Conservation (phyloP, 2,113 vertebrate genomes). For the Monarcha castaneiventris region DNA sequence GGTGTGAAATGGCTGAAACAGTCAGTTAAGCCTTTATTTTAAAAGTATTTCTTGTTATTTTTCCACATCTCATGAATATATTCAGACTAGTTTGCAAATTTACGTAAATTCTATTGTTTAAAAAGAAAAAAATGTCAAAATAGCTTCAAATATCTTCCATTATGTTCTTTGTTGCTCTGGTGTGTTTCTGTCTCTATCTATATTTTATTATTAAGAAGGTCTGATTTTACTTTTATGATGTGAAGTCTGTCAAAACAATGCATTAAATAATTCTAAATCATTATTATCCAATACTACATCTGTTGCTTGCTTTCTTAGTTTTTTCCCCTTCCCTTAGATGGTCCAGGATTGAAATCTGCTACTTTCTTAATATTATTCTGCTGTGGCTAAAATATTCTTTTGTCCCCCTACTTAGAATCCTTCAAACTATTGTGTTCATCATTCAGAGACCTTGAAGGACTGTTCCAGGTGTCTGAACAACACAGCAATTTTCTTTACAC, state of each 20-base stretch:
- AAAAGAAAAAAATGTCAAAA: conserved; percentile 67
- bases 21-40: conserved; percentile 11
- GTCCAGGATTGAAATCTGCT: conserved; percentile 20
- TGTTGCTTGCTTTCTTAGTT: neutral
- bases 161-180: conserved; percentile 64
- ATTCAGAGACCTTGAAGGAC: neutral
- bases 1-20: neutral
- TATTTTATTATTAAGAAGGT: conserved; percentile 71
- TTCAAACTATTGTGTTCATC: neutral
- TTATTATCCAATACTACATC: conserved; percentile 59
- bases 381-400: neutral
- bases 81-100: conserved; percentile 64
- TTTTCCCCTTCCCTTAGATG: neutral
- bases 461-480: neutral
- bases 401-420: neutral
- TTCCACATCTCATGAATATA: conserved; percentile 24
- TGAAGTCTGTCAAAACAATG: conserved; percentile 77
- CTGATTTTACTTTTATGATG: conserved; percentile 68
- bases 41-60: conserved; percentile 40
- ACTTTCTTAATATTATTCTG: neutral
- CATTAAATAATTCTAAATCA: conserved; percentile 72
- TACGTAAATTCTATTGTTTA: conserved; percentile 62
- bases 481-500: neutral
- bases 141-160: conserved; percentile 66
- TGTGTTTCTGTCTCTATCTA: conserved; percentile 62